Evolutionary conservation across 1,140 invertebrate genomes (phyloP).

Genomic region (Maniola jurtina): DNA sequence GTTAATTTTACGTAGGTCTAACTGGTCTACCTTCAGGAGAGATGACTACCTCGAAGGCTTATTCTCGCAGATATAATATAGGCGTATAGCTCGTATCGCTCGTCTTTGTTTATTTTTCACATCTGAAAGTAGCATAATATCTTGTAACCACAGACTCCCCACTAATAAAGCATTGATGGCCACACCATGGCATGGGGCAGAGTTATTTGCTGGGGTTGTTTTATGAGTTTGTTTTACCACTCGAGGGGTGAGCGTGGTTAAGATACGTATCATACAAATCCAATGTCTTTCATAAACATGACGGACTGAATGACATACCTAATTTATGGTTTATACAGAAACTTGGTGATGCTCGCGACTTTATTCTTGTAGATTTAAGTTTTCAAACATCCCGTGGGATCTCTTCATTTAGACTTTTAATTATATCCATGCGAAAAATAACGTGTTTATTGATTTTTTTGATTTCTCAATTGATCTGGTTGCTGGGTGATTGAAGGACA

Average conservation of each 20-base stretch:
- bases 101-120: constrained; percentile 4
- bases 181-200: constrained; percentile 43
- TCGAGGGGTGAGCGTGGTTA: constrained; percentile 32
- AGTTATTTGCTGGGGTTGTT: constrained; percentile 59
- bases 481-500: too few relatives aligned
- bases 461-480: too few relatives aligned
- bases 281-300: constrained; percentile 14
- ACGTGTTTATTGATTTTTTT: too few relatives aligned
- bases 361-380: too few relatives aligned
- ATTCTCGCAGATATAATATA: too few relatives aligned
- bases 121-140: constrained; percentile 15
- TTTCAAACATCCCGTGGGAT: too few relatives aligned
- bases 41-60: too few relatives aligned
- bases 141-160: constrained; percentile 38
- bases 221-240: constrained; percentile 52
- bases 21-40: too few relatives aligned
- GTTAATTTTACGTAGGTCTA: too few relatives aligned
- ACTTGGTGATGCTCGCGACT: too few relatives aligned
- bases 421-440: too few relatives aligned
- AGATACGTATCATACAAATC: constrained; percentile 16
- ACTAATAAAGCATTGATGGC: constrained; percentile 60
- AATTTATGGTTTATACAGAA: neutral
- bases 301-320: neutral
- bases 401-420: too few relatives aligned
- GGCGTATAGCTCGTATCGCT: neutral